Evolutionary conservation across 2,113 vertebrate genomes (phyloP), one percentile per base, ranked within the genome.

Genomic region (Cranoglanis bouderius): DNA sequence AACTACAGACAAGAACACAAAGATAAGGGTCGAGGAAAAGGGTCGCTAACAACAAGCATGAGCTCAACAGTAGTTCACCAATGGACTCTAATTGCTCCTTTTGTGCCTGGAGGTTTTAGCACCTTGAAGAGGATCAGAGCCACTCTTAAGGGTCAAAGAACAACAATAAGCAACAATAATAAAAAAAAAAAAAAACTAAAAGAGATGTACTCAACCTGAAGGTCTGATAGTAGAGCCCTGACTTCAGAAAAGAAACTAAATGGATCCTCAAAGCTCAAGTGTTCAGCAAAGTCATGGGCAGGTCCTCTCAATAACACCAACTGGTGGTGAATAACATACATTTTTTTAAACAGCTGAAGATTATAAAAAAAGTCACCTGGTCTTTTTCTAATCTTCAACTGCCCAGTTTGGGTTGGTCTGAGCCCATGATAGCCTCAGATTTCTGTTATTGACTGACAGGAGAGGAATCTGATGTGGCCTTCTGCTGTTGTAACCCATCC

Each of bases 41-140:
- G n/a, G 78, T 40, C 35, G 7, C 46, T 87, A 82, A 82, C 86
- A 88, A 72, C 32, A 88, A 70, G 49, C 63, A 82, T 88, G 82
- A 70, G 49, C 80, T 21, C 63, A 26, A 57, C 1, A 32, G 38
- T 55, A 78, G 53, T 78, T 84, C 35, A 40, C 82, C 82, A 84
- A 46, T n/a, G 82, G 24, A 55, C 26, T 40, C 87, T 55, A 87
- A 82, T 87, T 75, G 61, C 81, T 55, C 32, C 32, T 43, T 77
- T 43, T 57, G 78, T 70, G 82, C 67, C 63, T 59, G 35, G 7
- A 78, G 46, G 82, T 70, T 75, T 80, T 74, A 88, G 87, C 63
- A 83, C 87, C 67, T 82, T 82, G 26, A 63, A 46, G 59, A 84
- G 40, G 26, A 84, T 84, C 38, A 84, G 38, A 65, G 14, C 82